Evolutionary conservation across 1,140 invertebrate genomes (phyloP), one percentile per base, ranked within the genome.

Genomic region (Gryon sp.): DNA sequence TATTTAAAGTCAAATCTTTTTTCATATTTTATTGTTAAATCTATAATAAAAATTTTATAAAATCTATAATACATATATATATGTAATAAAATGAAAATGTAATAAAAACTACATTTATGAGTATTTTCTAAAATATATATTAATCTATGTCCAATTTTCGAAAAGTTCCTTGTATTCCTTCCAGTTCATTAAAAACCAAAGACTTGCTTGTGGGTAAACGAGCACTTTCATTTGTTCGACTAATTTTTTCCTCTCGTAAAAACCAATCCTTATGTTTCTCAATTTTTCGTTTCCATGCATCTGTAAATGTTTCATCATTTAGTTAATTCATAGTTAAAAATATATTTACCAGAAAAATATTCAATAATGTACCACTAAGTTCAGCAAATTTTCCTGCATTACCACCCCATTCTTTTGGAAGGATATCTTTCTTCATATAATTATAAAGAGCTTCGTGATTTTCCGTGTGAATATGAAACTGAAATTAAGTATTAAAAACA

Each of bases 351-450:
- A n/a, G n/a, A n/a, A n/a, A 34, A 12, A 34, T 34, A 5, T 34
- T 34, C n/a, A 34, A 34, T 24, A 9, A 55, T 50, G 14, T 46
- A 90, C 89, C 86, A 50, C 84, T 87, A 1, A 89, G 65, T 60
- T 89, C 84, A 6, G 78, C 14, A 11, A 89, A 81, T 11, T 84
- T 84, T 40, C 87, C 89, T n/a, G 87, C 87, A 50, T 84, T 85
- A 3, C 90, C 90, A 18, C 89, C 90, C 79, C 86, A 90, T 68
- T 90, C 90, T 4, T 82, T 82, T 0, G 90, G 90, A 12, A 90
- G 63, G 50, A 90, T 87, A 6, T 87, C 81, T 66, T 85, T 87
- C 2, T 89, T 82, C 11, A 90, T 83, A 19, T 86, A 84, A 20
- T 83, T 41, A 41, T 87, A 72, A 7, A 90, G 75, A 22, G 86